Base-by-base conservation (phyloP, 2,113 vertebrate species). In the Atractosteus spatula region DNA sequence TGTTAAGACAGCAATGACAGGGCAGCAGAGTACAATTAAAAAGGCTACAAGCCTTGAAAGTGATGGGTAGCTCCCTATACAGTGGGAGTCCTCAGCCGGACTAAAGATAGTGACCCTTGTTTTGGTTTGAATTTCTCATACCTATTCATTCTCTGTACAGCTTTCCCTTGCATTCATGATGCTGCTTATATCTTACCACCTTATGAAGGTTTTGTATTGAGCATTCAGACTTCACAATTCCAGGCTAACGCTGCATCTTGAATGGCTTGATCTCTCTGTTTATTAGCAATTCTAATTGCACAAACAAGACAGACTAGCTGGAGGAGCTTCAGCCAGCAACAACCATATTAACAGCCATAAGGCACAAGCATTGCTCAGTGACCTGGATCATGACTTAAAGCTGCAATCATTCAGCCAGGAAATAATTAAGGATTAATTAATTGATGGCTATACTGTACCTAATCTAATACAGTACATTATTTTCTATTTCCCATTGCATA, bases 281-380 rank as follows among this genome's bases (percentile, higher is more conserved):
- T 29, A 65, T 65, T 65, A 41, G 41, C 62, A 65, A 41, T 41
- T 64, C 17, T 8, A 12, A 41, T 41, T 41, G 17, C 62, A 10
- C 62, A 41, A 41, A 41, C 29, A 3, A 65, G 62, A 64, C n/a
- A 41, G 16, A 8, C 29, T 29, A 29, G 62, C 62, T 65, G 11
- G 3, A 65, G 41, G 62, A 41, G 41, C 29, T 41, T 11, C 29
- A 41, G 41, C 59, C 68, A 69, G 72, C 29, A 8, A 42, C 43
- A 67, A 79, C 71, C 72, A 55, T 76, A 67, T 82, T 81, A 56
- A 79, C 81, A 86, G 80, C 70, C 68, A 41, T 76, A 59, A 59
- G 13, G n/a, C 29, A 2, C 62, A 78, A 76, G 71, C 80, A 80
- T 80, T 17, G 71, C 71, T 77, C 78, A 69, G 61, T 80, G 76